These are phyloP conservation scores for Festucalex cinctus DNA, from an alignment of 2,113 vertebrate genomes.

Conservation along the genomic window DNA sequence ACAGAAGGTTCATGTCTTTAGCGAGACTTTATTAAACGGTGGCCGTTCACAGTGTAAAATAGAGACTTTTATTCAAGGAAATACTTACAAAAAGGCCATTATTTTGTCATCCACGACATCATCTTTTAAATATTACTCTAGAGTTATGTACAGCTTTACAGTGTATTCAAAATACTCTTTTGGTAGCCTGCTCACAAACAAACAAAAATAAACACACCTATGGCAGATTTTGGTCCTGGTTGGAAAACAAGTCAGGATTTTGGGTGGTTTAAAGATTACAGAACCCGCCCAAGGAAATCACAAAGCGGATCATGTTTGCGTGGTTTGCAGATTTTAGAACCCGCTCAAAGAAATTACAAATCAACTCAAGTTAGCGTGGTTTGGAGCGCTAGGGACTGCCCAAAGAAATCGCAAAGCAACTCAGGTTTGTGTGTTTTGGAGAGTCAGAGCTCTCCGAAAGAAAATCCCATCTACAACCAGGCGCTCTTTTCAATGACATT, in stretches of 20 bases:
- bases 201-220: conserved; percentile 57
- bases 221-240: conserved; percentile 65
- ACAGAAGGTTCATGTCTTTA: conserved; percentile 33
- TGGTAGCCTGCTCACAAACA: conserved; percentile 78
- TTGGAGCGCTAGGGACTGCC: neutral
- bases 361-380: neutral
- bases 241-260: conserved; percentile 34
- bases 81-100: conserved; percentile 93
- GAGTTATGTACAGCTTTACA: conserved; percentile 98
- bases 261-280: neutral
- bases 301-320: neutral
- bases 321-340: neutral
- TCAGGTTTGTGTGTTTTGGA: too few species aligned
- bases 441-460: neutral
- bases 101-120: conserved; percentile 49
- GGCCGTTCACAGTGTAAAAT: conserved; percentile 86
- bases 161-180: conserved; percentile 97
- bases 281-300: neutral
- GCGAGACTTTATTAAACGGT: conserved; percentile 65
- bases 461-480: conserved; percentile 4
- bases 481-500: conserved; percentile 40
- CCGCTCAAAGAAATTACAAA: neutral
- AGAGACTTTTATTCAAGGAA: conserved; percentile 92
- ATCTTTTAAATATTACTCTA: conserved; percentile 86
- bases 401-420: too few species aligned